phyloP scores from a whole-genome alignment of 2,888 invertebrate genomes.

The Erpobdella octoculata region DNA sequence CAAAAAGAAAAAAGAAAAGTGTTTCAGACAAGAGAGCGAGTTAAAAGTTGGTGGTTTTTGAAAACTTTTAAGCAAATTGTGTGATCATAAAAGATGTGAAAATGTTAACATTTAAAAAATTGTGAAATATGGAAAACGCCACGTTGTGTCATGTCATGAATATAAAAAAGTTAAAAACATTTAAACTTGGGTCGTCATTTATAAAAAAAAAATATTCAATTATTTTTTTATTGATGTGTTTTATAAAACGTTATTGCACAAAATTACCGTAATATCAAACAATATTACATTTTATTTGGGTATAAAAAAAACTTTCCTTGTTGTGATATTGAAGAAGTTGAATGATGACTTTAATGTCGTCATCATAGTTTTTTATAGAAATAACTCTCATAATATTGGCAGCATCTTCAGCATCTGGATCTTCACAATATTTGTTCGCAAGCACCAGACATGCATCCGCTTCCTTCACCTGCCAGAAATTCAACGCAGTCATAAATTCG shows the following conservation, averaged over 20 bases:
- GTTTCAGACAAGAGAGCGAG: no score
- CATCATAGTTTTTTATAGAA: constrained; percentile 99
- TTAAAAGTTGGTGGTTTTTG: no score
- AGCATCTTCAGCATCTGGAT: constrained; percentile 99
- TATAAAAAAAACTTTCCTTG: no score
- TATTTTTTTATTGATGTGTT: not conserved
- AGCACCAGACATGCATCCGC: constrained; percentile 98
- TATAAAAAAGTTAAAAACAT: no score
- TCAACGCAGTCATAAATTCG: no score
- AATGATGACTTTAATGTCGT: constrained; percentile 97
- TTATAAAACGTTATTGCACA: not conserved
- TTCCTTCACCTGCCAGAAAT: constrained; percentile 58
- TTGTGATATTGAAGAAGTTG: constrained; percentile 98
- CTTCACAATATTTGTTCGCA: constrained; percentile 99
- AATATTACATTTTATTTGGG: not conserved
- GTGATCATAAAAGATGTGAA: no score
- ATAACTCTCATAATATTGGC: constrained; percentile 99
- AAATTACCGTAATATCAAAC: not conserved
- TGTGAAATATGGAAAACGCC: no score
- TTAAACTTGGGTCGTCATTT: no score
- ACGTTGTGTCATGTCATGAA: no score
- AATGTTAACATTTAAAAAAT: no score
- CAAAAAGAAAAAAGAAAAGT: no score
- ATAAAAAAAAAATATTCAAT: not conserved
- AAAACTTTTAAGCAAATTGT: no score